phyloP scores from a whole-genome alignment of 2,797 vertebrate genomes.

The Enteromius argenteus region DNA sequence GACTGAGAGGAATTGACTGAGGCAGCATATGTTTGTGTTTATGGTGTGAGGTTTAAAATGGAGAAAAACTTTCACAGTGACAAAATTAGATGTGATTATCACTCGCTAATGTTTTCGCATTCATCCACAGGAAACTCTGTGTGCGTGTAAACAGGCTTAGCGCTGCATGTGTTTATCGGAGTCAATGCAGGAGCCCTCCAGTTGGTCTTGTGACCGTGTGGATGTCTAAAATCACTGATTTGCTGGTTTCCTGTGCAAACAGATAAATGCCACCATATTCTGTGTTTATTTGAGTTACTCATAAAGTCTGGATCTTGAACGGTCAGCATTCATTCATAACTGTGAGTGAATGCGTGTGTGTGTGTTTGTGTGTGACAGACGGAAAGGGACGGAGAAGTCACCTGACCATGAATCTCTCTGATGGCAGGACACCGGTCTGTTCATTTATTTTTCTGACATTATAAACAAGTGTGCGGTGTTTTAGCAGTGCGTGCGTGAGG shows the following conservation, averaged over 20 bases:
- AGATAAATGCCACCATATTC: slow-evolving; percentile 26
- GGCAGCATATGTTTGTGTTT: slow-evolving; percentile 6
- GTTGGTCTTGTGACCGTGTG: not conserved
- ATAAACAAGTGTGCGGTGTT: not conserved
- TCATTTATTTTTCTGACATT: slow-evolving; percentile 36
- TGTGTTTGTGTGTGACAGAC: not conserved
- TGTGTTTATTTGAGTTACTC: slow-evolving; percentile 6
- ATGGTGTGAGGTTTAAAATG: slow-evolving; percentile 19
- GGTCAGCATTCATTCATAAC: slow-evolving; percentile 6
- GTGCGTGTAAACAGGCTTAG: not conserved
- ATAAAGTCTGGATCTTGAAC: slow-evolving; percentile 37
- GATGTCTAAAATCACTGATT: slow-evolving; percentile 41
- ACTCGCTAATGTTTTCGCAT: slow-evolving; percentile 27
- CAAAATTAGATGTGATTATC: slow-evolving; percentile 22
- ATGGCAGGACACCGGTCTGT: slow-evolving; percentile 2
- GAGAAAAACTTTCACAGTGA: not conserved
- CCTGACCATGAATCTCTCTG: slow-evolving; percentile 7
- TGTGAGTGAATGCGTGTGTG: not conserved
- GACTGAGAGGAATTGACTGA: not conserved
- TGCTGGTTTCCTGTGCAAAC: slow-evolving; percentile 36
- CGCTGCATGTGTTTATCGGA: slow-evolving; percentile 11
- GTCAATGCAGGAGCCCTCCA: not conserved
- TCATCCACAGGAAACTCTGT: slow-evolving; percentile 19
- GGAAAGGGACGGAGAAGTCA: slow-evolving; percentile 20
- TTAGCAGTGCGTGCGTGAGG: not conserved